These are phyloP conservation scores for Drosophila pallidifrons DNA, from an alignment of 1,140 invertebrate genomes.

Conservation along the genomic window DNA sequence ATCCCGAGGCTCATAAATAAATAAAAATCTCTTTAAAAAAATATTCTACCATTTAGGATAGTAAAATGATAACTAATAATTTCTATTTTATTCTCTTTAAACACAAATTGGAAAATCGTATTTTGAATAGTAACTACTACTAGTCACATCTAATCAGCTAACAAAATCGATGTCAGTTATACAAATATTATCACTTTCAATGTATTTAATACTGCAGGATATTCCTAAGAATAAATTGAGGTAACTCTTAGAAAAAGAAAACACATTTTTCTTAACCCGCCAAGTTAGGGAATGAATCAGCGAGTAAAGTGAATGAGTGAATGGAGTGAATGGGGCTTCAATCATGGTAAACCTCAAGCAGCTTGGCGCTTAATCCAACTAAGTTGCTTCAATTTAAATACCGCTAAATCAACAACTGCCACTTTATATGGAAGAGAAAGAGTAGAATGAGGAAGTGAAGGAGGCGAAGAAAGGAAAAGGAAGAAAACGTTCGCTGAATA, in stretches of 20 bases:
- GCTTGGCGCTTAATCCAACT: conserved; percentile 73
- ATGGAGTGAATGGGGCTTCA: conserved; percentile 22
- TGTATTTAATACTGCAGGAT: not conserved
- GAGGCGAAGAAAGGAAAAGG: not conserved
- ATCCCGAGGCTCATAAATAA: too few species aligned
- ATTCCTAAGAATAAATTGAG: not conserved
- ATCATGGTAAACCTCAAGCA: conserved; percentile 58
- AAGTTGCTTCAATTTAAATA: conserved; percentile 83
- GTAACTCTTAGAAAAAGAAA: not conserved
- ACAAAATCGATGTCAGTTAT: not conserved
- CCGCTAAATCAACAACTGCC: conserved; percentile 84
- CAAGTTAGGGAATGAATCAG: not conserved
- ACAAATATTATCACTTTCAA: not conserved
- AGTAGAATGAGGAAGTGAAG: conserved; percentile 11
- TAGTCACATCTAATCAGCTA: not conserved
- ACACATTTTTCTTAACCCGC: not conserved
- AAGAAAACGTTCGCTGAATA: conserved; percentile 30
- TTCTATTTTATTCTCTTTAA: too few species aligned
- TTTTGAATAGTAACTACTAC: too few species aligned
- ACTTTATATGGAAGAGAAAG: conserved; percentile 49
- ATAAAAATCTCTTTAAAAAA: too few species aligned
- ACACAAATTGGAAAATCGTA: too few species aligned
- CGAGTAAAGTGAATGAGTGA: not conserved
- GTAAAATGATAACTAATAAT: too few species aligned
- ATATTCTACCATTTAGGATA: too few species aligned